These are phyloP conservation scores for Dendrolimus pini DNA, from an alignment of 2,888 invertebrate genomes.

Conservation along the genomic window DNA sequence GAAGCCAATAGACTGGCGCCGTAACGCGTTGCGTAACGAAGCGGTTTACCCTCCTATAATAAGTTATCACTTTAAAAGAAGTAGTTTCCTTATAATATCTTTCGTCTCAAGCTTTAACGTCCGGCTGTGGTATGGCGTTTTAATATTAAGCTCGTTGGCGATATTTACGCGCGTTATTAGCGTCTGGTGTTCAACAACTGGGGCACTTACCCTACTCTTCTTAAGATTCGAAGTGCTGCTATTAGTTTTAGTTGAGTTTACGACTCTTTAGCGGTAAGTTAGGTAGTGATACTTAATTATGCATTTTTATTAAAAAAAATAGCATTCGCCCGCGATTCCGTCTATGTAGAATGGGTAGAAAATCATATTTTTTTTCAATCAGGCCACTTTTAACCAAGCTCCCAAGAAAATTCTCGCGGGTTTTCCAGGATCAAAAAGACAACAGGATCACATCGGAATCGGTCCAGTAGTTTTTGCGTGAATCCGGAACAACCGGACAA, in stretches of 20 bases:
- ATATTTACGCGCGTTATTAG: slow-evolving; percentile 53
- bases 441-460: no score
- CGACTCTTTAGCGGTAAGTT: not conserved
- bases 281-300: not conserved
- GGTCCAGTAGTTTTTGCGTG: no score
- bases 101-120: no score
- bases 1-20: no score
- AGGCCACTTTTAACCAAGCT: not conserved
- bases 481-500: no score
- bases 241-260: not conserved
- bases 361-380: not conserved
- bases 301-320: not conserved
- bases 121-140: slow-evolving; percentile 20
- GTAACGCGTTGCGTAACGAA: no score
- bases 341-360: no score
- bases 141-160: slow-evolving; percentile 51
- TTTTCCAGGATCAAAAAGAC: no score
- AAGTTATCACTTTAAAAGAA: no score
- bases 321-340: not conserved
- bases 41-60: no score
- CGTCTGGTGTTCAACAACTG: slow-evolving; percentile 27
- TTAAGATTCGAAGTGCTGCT: slow-evolving; percentile 37
- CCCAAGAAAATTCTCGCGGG: not conserved
- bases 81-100: no score
- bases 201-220: slow-evolving; percentile 45